Percentiles rank a stretch among this genome's conserved stretches.
phyloP scores from a whole-genome alignment of 2,113 vertebrate species.

The Eolophus roseicapilla region DNA sequence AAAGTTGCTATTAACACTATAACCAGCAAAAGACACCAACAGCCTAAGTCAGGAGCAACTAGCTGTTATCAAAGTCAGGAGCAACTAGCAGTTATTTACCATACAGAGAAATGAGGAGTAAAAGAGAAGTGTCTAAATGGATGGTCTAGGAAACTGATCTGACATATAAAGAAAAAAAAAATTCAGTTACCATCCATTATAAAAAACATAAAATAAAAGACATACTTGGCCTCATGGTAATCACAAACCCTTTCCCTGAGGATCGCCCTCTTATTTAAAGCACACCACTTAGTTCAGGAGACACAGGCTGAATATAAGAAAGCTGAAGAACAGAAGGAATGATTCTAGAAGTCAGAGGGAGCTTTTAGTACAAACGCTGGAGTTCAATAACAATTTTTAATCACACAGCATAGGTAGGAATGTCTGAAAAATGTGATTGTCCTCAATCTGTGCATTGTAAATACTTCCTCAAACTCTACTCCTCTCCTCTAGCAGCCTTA shows the following conservation, averaged over 20 bases:
- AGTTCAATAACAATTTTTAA: not conserved
- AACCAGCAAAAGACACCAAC: not conserved
- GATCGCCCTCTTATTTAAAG: not conserved
- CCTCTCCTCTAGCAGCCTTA: not conserved
- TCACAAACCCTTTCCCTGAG: not conserved
- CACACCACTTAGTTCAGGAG: not conserved
- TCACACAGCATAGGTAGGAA: not conserved
- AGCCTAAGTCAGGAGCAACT: not conserved
- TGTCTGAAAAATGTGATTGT: not conserved
- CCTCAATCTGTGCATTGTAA: not conserved
- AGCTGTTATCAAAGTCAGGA: not conserved
- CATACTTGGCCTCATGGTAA: not conserved
- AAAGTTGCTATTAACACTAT: not conserved
- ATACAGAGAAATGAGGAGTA: not conserved
- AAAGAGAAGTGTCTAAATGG: not conserved
- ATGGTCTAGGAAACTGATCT: not conserved
- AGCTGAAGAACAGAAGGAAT: not conserved
- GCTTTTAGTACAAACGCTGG: accelerated
- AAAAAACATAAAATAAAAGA: not conserved
- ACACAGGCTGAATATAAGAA: not conserved
- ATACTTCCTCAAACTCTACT: not conserved
- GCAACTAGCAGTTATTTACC: not conserved
- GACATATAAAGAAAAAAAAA: not conserved
- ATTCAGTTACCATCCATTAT: not conserved
- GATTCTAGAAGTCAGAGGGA: not conserved